Base-by-base conservation (phyloP, 2,888 invertebrate species). In the Platycnemis pennipes region DNA sequence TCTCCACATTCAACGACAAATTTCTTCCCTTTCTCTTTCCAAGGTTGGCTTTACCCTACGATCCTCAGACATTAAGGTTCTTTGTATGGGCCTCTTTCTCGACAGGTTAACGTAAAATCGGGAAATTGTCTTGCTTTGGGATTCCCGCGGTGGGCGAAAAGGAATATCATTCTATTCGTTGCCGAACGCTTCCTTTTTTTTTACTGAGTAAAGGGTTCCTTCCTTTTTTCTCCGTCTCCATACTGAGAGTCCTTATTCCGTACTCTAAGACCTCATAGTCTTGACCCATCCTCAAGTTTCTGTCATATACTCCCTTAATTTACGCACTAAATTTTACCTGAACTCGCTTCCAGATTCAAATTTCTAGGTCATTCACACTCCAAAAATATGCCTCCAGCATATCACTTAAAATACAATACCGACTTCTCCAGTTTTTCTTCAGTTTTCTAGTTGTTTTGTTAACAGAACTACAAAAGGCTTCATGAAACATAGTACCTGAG, bases 71-170 rank as follows among this genome's bases (percentile, higher is more conserved):
- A 63, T 63, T 63, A 37, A 56, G 56, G 0, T 89, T 37, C 56
- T 53, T 88, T 88, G 37, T 53, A 88, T n/a, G 31, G 31, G 31
- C 53, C 49, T 86, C 44, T 86, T 44, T 42, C 56, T 31, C 89
- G 56, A 19, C 89, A 16, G 56, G 56, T 89, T 89, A 31, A 37
- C 89, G 49, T 46, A 88, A 88, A n/a, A 88, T 16, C 49, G 89
- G 42, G 49, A 56, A 46, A 89, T 89, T 53, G 89, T 37, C 89
- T 2, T 19, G n/a, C 53, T 7, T 37, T 56, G 22, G 42, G 16
- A 86, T 42, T 42, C 0, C 44, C 19, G 16, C 19, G 44, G 86
- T n/a, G 44, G 63, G 26, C 2, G 63, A 0, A 2, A 37, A 37
- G 16, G 77, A 7, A 77, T 77, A 44, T 22, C 8, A 56, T 91